phyloP scores from a whole-genome alignment of 2,888 invertebrate genomes.

The Venusia cambrica region DNA sequence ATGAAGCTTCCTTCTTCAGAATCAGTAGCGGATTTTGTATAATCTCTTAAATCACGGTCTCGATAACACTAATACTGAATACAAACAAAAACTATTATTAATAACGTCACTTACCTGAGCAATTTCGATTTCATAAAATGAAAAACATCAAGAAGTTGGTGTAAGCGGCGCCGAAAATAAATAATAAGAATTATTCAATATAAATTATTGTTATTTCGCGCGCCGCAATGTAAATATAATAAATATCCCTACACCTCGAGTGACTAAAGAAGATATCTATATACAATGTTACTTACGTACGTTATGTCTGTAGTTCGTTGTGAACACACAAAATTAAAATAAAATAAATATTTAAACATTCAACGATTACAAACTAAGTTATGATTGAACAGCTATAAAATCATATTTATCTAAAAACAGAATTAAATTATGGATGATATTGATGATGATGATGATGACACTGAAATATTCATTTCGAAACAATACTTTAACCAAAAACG shows the following conservation, averaged over 20 bases:
- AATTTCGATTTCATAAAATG: constrained; percentile 33
- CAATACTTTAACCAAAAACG: no score
- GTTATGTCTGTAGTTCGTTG: constrained; percentile 54
- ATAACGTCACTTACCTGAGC: constrained; percentile 56
- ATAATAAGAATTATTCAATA: constrained; percentile 1
- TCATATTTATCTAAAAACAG: constrained; percentile 16
- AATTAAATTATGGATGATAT: constrained; percentile 12
- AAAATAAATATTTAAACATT: constrained; percentile 75
- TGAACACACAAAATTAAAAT: constrained; percentile 62
- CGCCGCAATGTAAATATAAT: constrained; percentile 21
- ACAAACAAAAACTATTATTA: constrained; percentile 27
- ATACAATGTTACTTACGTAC: constrained; percentile 49
- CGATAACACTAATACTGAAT: constrained; percentile 29
- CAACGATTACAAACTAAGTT: constrained; percentile 67
- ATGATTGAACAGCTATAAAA: constrained; percentile 27
- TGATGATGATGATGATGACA: constrained; percentile 9
- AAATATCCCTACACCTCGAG: constrained; percentile 39
- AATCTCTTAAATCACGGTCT: constrained; percentile 19
- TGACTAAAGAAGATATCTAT: constrained; percentile 49
- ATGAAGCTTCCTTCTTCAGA: constrained; percentile 15
- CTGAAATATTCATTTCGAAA: constrained; percentile 4
- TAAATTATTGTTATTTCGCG: constrained; percentile 24
- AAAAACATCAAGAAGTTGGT: constrained; percentile 13
- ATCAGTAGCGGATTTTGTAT: constrained; percentile 18
- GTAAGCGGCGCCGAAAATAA: constrained; percentile 16